Evolutionary conservation across 2,888 invertebrate genomes (phyloP).

Genomic region (Busseola fusca): DNA sequence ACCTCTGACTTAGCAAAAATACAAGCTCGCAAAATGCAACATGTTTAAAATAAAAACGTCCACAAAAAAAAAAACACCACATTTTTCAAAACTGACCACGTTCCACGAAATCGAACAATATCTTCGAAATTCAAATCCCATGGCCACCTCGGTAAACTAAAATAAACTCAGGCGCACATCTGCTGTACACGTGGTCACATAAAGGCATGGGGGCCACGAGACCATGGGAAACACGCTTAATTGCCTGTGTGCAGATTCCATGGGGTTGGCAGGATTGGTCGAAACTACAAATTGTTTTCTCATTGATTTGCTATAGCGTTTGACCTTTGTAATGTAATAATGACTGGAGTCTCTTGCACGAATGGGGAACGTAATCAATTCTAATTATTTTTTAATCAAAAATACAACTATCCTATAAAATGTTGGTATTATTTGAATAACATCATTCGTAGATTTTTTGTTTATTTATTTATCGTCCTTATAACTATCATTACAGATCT

Average conservation of each 20-base stretch:
- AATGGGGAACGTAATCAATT: background rate
- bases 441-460: too few relatives aligned
- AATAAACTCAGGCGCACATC: constrained; percentile 77
- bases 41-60: background rate
- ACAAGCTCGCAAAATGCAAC: background rate
- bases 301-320: constrained; percentile 26
- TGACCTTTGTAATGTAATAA: background rate
- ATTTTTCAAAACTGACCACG: constrained; percentile 15
- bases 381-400: background rate
- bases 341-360: background rate
- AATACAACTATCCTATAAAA: background rate
- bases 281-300: constrained; percentile 40
- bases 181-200: constrained; percentile 79
- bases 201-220: constrained; percentile 71
- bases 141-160: constrained; percentile 62
- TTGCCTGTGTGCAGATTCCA: constrained; percentile 57
- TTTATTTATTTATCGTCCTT: too few relatives aligned
- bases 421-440: background rate
- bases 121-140: constrained; percentile 33
- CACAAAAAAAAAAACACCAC: background rate
- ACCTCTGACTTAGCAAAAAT: background rate
- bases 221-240: constrained; percentile 62
- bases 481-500: too few relatives aligned
- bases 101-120: constrained; percentile 17
- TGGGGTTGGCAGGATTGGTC: constrained; percentile 37